A percentile compares a stretch with the other conserved stretches of the same genome.
Evolutionary conservation across 2,888 invertebrate genomes (phyloP).

Genomic region (Xanthia icteritia): DNA sequence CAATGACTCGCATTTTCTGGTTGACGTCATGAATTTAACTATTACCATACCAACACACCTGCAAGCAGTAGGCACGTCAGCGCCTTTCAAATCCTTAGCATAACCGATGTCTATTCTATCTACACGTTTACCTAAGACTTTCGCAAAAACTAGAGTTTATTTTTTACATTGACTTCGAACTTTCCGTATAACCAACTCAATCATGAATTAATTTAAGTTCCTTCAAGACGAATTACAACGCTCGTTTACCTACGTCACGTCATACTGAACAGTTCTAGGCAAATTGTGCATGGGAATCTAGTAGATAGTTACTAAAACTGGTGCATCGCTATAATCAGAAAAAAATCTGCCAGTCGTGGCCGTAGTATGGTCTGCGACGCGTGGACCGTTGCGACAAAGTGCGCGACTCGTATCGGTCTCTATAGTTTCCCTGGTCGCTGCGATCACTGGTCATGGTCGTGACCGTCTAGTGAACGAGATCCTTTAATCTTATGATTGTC

Average conservation of each 20-base stretch:
- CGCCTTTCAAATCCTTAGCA: slow-evolving; percentile 46
- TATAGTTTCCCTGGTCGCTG: too few species aligned
- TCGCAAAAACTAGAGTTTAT: slow-evolving; percentile 2
- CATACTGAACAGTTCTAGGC: neutral
- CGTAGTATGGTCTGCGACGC: too few species aligned
- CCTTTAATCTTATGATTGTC: too few species aligned
- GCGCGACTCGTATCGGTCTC: too few species aligned
- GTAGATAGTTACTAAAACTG: neutral
- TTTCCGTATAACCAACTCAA: neutral
- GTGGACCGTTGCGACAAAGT: too few species aligned
- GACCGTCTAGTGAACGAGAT: too few species aligned
- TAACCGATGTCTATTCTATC: neutral
- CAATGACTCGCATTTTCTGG: slow-evolving; percentile 38
- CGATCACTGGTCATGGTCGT: too few species aligned
- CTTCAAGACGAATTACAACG: neutral
- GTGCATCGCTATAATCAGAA: neutral
- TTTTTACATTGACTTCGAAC: neutral
- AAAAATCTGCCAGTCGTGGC: too few species aligned
- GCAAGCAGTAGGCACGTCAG: neutral
- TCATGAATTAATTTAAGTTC: neutral
- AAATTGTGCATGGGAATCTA: neutral
- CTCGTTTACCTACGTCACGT: neutral
- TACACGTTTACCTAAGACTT: slow-evolving; percentile 22
- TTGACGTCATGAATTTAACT: slow-evolving; percentile 39
- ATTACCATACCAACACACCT: slow-evolving; percentile 3